Evolutionary conservation across 1,140 invertebrate species (phyloP), one percentile per base, ranked within the genome.

Genomic region (Papilio helenus): DNA sequence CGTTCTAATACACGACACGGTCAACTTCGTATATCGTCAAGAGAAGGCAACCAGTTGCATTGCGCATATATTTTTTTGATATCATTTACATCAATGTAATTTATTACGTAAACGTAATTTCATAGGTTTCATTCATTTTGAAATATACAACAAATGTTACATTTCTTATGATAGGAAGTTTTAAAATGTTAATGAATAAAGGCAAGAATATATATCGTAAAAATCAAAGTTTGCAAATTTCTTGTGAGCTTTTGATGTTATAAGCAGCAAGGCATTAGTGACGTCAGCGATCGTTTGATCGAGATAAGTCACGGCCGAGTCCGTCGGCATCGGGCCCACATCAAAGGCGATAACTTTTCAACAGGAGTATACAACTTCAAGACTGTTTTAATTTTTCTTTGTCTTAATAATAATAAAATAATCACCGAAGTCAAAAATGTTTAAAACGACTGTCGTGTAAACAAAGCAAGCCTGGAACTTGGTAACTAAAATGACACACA

Each of bases 241-340:
- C 5, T 12, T 29, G 7, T n/a, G 3, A 68, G 61, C 61, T 26
- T 68, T 68, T 68, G 61, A 68, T 68, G 61, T 34, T 68, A 68
- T 7, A 68, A 68, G 26, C 3, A 68, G 3, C 12, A 12, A 29
- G 10, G 20, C 14, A 34, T 34, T 34, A 68, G 5, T 68, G 20
- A 9, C 14, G 61, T 14, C 26, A 68, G 20, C 26, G 23, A 26
- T 61, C 3, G 20, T 29, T 68, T 68, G 26, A 68, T 29, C 61
- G 26, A 16, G 61, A 68, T 68, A 68, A 29, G 61, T 16, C 61
- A 68, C 61, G 61, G 61, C 61, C 26, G 61, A 61, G 61, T 16
- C 14, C 26, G 8, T 3, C 58, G 20, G 23, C 58, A 4, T 26
- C 12, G 23, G 3, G 23, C 20, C 9, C 61, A 14, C 61, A 16